A percentile compares a stretch with the other conserved stretches of the same genome.
phyloP scores from a whole-genome alignment of 2,888 invertebrate species.

The Luffia ferchaultella region DNA sequence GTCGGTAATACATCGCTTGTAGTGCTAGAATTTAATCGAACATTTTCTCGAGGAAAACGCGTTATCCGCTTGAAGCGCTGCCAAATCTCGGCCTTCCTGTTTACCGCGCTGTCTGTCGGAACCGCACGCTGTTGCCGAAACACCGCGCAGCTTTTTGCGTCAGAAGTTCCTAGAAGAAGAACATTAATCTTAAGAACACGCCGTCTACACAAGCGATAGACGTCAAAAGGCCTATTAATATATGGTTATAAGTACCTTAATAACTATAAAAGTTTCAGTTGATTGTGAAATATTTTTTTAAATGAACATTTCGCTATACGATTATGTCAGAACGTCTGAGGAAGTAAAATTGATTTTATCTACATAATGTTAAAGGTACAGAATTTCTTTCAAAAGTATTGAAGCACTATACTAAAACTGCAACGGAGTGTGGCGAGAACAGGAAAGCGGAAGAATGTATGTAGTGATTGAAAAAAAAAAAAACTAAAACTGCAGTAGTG shows the following conservation, averaged over 20 bases:
- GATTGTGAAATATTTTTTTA: not conserved
- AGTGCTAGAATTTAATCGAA: not conserved
- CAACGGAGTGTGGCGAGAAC: no score
- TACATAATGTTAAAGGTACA: no score
- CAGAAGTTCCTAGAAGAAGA: not conserved
- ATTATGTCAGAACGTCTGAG: no score
- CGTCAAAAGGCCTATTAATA: not conserved
- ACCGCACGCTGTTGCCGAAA: not conserved
- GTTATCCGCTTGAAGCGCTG: conserved; percentile 42
- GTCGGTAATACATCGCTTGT: not conserved
- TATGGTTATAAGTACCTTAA: conserved; percentile 3
- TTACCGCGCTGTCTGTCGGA: conserved; percentile 36
- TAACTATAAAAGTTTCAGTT: conserved; percentile 2
- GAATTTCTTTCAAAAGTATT: no score
- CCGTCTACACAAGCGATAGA: not conserved
- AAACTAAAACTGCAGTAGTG: no score
- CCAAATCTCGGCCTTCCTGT: conserved; percentile 44
- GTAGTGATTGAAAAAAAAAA: no score
- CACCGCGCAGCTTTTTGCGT: conserved; percentile 12
- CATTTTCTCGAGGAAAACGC: conserved; percentile 25
- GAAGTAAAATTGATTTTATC: no score
- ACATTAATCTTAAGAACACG: not conserved
- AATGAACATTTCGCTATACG: no score
- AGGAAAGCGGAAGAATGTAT: no score
- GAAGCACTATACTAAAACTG: no score